Base-by-base conservation (phyloP, 2,888 invertebrate genomes). In the Pyrocoelia pectoralis region DNA sequence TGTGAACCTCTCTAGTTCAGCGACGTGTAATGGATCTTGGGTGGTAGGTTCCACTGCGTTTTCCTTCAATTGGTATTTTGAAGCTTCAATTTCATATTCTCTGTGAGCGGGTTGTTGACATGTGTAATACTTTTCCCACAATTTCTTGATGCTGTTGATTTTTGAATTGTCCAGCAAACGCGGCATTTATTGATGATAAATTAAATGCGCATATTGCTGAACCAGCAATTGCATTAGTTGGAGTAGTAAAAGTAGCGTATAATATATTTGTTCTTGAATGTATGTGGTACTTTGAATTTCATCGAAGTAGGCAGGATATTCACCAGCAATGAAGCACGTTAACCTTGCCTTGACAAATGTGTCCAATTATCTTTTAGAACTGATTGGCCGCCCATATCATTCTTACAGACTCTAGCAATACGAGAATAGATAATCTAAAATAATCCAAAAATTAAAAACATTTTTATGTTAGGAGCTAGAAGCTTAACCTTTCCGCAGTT, bases 191-290 rank as follows among this genome's bases (percentile, higher is more conserved):
- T 0, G 94, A 86, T 0, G 90, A 86, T 83, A 96, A 86, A 79
- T 93, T 95, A 83, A 92, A 97, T 1, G 94, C 89, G 77, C 97
- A 97, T 3, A 97, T 89, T 0, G 97, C 97, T 29, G 96, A 95
- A 9, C 96, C 97, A 2, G 91, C 88, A 72, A 97, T 94, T 76
- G 94, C 91, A 78, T 95, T 95, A 54, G 90, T 89, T 3, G 93
- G 89, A 2, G 95, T 95, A 15, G 90, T 91, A 77, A 95, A 95
- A 0, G 92, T 92, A 12, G 93, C 94, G 70, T 94, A 94, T 9
- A 95, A 84, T 46, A 93, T 82, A 74, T 90, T 78, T 93, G 90
- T 63, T 90, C 89, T 0, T 89, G 85, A 56, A 93, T 82, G 77
- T 92, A 94, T 40, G 89, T 88, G 72, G 93, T 88, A 68, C 92